Evolutionary conservation across 2,888 invertebrate genomes (phyloP).

Genomic region (Drosophila putrida): DNA sequence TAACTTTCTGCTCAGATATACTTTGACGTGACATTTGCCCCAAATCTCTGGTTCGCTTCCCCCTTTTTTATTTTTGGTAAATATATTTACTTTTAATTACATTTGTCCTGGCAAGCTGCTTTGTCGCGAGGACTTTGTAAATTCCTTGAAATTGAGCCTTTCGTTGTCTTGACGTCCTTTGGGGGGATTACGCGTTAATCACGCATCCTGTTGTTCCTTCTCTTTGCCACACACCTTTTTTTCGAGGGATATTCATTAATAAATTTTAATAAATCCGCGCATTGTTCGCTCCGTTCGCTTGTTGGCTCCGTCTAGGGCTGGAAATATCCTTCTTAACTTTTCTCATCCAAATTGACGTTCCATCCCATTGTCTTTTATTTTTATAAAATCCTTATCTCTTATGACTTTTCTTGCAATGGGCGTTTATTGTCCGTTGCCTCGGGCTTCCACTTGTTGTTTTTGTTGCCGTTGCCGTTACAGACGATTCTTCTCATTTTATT

Average conservation of each 20-base stretch:
- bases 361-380: slow-evolving; percentile 54
- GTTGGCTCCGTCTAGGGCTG: not conserved
- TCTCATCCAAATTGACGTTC: slow-evolving; percentile 65
- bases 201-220: slow-evolving; percentile 15
- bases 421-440: slow-evolving; percentile 54
- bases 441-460: slow-evolving; percentile 34
- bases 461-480: slow-evolving; percentile 35
- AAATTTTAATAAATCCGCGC: slow-evolving; percentile 33
- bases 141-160: slow-evolving; percentile 29
- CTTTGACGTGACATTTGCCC: slow-evolving; percentile 1
- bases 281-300: slow-evolving; percentile 20
- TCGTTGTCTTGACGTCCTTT: slow-evolving; percentile 19
- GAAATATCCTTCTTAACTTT: slow-evolving; percentile 26
- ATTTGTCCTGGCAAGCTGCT: not conserved
- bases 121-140: not conserved
- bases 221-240: slow-evolving; percentile 8
- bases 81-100: slow-evolving; percentile 29
- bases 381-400: slow-evolving; percentile 31
- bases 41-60: not conserved
- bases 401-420: slow-evolving; percentile 33
- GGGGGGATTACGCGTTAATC: slow-evolving; percentile 48
- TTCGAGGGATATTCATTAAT: slow-evolving; percentile 5
- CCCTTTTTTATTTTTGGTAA: not conserved
- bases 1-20: not conserved
- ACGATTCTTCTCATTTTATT: slow-evolving; percentile 61